Base-by-base conservation (phyloP, 2,797 vertebrate genomes). In the Pogoniulus pusillus region DNA sequence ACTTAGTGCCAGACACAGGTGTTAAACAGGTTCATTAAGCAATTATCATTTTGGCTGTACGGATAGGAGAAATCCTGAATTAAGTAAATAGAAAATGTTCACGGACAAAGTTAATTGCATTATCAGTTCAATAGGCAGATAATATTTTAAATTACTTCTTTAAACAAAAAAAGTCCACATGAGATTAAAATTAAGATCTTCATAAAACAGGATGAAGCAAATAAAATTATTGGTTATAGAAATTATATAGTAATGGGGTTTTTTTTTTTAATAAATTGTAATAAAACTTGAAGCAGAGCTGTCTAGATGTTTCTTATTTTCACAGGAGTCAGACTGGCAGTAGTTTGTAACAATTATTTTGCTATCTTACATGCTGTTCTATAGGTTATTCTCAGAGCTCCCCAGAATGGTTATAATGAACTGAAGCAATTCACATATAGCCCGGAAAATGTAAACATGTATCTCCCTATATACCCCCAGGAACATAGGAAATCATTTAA, bases 401-500 rank as follows among this genome's bases (percentile, higher is more conserved):
- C 37, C 16, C n/a, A 53, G 76, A 91, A 85, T 18, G 77, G 62
- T 65, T 68, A 80, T 12, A 80, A 85, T 35, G 18, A 82, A 77
- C 47, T 51, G 75, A 80, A 80, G 85, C 29, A 79, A 73, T 60
- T 49, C 29, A 59, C 24, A 29, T 32, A 70, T 8, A 82, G 45
- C 3, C 64, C 34, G 12, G 35, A 72, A 85, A 87, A 76, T 37
- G 17, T 66, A 85, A 90, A 79, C 32, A n/a, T 59, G 1, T 63
- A 1, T 30, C n/a, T 49, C 19, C 39, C 60, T 93, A 45, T 51
- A 83, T 70, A 81, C 43, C 47, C n/a, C 66, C 43, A 70, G 68
- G 39, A 86, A 82, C 34, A 84, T 5, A 60, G 30, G 49, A 73
- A 82, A 92, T 89, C 69, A 87, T 75, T 64, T 70, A 94, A 89